These are phyloP conservation scores for Balearica regulorum DNA, from an alignment of 2,797 vertebrate genomes.

Conservation along the genomic window DNA sequence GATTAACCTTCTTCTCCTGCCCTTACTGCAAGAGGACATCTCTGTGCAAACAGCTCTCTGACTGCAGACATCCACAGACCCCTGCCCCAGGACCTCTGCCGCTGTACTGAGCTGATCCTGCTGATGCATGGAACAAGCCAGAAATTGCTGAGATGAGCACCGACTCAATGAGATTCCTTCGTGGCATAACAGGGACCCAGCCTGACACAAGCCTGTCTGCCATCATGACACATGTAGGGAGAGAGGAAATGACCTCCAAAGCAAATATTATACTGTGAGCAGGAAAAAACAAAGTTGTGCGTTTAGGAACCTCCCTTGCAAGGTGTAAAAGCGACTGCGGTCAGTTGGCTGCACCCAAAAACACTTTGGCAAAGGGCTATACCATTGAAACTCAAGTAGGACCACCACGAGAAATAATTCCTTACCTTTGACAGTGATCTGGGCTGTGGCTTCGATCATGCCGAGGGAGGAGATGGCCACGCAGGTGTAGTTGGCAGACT, in stretches of 20 bases:
- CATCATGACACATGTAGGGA: neutral
- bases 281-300: neutral
- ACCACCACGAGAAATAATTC: neutral
- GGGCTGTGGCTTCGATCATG: constrained; percentile 91
- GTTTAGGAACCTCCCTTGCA: neutral
- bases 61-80: neutral
- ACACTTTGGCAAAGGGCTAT: neutral
- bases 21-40: neutral
- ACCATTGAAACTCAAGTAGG: neutral
- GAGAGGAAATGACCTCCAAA: neutral
- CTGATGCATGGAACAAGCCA: neutral
- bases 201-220: neutral
- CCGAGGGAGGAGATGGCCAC: constrained; percentile 95
- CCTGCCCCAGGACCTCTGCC: neutral
- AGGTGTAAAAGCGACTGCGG: neutral
- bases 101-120: neutral
- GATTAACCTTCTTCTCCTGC: neutral
- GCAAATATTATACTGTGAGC: neutral
- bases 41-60: neutral
- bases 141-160: neutral
- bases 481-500: constrained; percentile 95
- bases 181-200: neutral
- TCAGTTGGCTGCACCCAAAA: neutral
- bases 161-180: neutral
- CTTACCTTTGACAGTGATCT: constrained; percentile 93